Conservation (phyloP, 2,113 vertebrate species). For the Triplophysa siluroides region DNA sequence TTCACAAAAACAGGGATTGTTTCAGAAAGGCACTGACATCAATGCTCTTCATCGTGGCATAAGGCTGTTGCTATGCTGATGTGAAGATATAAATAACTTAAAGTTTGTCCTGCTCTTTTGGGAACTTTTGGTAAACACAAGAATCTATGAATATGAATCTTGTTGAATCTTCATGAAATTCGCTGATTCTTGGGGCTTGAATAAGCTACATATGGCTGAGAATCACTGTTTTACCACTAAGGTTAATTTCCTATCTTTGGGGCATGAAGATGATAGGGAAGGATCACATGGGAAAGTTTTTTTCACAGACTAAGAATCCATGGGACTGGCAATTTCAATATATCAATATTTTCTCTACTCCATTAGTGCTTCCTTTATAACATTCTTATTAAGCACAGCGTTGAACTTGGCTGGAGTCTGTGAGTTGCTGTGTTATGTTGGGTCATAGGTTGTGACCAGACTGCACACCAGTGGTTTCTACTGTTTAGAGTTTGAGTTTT, state of each 20-base stretch:
- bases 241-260: background rate
- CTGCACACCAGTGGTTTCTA: slow-evolving; percentile 66
- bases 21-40: slow-evolving; percentile 68
- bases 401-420: slow-evolving; percentile 37
- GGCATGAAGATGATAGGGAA: background rate
- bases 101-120: background rate
- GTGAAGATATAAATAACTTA: slow-evolving; percentile 25
- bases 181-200: background rate
- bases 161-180: background rate
- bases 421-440: slow-evolving; percentile 64
- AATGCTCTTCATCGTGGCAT: slow-evolving; percentile 20
- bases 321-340: slow-evolving; percentile 47
- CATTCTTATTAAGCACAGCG: slow-evolving; percentile 6
- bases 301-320: slow-evolving; percentile 60
- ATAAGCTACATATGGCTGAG: no score
- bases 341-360: slow-evolving; percentile 49
- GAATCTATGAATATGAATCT: background rate
- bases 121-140: background rate
- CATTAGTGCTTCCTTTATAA: background rate
- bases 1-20: slow-evolving; percentile 63
- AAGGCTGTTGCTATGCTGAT: slow-evolving; percentile 68
- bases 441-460: slow-evolving; percentile 62
- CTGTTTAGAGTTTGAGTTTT: slow-evolving; percentile 71
- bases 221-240: background rate
- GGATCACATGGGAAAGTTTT: slow-evolving; percentile 62